Conservation (phyloP, 2,113 vertebrate species). For the Andinoacara biseriatus region DNA sequence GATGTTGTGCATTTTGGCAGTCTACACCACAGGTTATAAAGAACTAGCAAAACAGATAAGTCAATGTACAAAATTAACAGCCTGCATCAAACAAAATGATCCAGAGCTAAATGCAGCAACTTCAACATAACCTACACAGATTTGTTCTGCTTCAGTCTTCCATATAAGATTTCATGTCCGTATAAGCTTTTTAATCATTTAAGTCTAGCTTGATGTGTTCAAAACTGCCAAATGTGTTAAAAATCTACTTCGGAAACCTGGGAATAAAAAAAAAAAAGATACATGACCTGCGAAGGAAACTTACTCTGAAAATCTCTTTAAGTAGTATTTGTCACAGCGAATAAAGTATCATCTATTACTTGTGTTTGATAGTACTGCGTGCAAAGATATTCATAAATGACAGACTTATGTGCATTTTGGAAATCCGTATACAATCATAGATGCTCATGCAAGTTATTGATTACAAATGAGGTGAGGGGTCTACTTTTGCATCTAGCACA, state of each 20-base stretch:
- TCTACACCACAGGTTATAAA: slow-evolving; percentile 6
- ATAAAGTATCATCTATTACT: background rate
- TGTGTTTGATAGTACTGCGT: slow-evolving; percentile 17
- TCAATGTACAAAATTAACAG: background rate
- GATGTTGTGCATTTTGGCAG: background rate
- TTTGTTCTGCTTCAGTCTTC: background rate
- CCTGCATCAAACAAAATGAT: background rate
- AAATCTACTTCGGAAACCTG: background rate
- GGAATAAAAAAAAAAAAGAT: background rate
- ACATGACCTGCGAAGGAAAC: background rate
- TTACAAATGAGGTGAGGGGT: slow-evolving; percentile 23
- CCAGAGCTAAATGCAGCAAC: background rate
- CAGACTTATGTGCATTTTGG: slow-evolving; percentile 13
- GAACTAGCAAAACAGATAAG: background rate
- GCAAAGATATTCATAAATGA: slow-evolving; percentile 41
- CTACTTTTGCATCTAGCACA: slow-evolving; percentile 19
- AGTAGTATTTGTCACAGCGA: slow-evolving; percentile 13
- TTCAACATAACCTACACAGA: background rate
- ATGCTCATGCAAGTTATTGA: slow-evolving; percentile 54
- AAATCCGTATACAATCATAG: slow-evolving; percentile 36
- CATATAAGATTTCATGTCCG: background rate
- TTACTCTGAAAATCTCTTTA: slow-evolving; percentile 13
- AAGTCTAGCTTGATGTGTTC: background rate
- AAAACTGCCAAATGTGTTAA: background rate
- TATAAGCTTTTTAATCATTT: background rate